These are phyloP conservation scores for Serrognathus titanus DNA, from an alignment of 2,888 invertebrate genomes.

Conservation along the genomic window DNA sequence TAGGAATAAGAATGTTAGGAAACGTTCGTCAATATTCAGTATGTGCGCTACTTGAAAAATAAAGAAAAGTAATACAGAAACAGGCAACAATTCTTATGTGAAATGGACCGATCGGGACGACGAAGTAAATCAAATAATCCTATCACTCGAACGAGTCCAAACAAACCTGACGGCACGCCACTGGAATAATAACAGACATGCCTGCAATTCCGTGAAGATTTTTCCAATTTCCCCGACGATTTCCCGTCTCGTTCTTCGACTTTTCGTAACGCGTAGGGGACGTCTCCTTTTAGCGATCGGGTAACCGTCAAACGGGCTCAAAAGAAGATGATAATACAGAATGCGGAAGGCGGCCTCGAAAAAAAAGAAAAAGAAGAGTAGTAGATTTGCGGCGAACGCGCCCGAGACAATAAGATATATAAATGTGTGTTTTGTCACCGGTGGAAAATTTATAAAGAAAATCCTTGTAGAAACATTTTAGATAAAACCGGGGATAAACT, in stretches of 20 bases:
- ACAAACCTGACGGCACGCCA: constrained; percentile 32
- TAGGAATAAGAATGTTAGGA: background rate
- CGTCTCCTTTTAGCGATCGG: constrained; percentile 24
- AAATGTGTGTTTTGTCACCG: constrained; percentile 27
- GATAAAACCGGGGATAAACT: background rate
- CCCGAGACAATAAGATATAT: constrained; percentile 27
- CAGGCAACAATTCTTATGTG: constrained; percentile 23
- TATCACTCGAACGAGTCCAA: constrained; percentile 33
- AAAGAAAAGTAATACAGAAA: constrained; percentile 17
- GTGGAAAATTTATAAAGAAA: background rate
- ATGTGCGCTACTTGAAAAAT: constrained; percentile 9
- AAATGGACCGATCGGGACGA: constrained; percentile 29
- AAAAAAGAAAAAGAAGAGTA: constrained; percentile 20
- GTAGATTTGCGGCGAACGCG: constrained; percentile 11
- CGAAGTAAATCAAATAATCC: constrained; percentile 39
- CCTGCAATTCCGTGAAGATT: constrained; percentile 39
- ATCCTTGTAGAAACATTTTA: constrained; percentile 4
- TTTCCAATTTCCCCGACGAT: constrained; percentile 43
- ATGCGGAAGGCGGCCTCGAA: constrained; percentile 14
- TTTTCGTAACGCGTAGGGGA: constrained; percentile 19
- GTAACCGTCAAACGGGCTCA: constrained; percentile 31
- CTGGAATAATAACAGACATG: constrained; percentile 37
- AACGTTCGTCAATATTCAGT: background rate
- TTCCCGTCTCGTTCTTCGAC: constrained; percentile 27
- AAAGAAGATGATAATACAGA: constrained; percentile 31